Base-by-base conservation (phyloP, 1,140 invertebrate genomes). In the Drosophila santomea region DNA sequence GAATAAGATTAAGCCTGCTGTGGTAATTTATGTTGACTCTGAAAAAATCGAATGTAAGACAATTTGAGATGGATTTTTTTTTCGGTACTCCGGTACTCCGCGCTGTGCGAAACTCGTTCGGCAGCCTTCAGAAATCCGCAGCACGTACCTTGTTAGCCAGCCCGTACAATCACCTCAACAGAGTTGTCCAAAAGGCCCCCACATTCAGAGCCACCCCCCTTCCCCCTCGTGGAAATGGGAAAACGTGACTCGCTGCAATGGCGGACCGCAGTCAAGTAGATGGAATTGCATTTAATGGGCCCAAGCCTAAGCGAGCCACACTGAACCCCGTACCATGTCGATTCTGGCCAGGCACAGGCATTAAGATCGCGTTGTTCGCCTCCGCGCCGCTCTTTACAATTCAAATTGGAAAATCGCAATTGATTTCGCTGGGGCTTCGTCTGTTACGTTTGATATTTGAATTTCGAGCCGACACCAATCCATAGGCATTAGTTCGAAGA, bases 1-100 rank as follows among this genome's bases (percentile, higher is more conserved):
- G 43, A 71, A 71, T 67, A 74, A 81, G 84, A 85, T 86, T 74
- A 81, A 78, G 78, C 63, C 32, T 20, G 20, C 20, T 20, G 20
- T 54, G 59, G 82, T 88, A 79, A 88, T 86, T 86, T 88, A 86
- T 83, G 79, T 86, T 86, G 82, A 86, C 82, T 86, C 83, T 83
- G 83, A 84, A 75, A 82, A 75, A 83, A 86, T 88, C 83, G 83
- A 86, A 86, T 83, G 79, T 82, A 79, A 78, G 69, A 78, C 82
- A 81, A 86, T 85, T 85, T 74, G 69, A 86, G 75, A 79, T 82
- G 59, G 75, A 83, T 82, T 86, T 85, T 67, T 67, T 36, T 23
- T 44, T 17, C 17, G 17, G 17, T 17, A 17, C 17, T 17, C 17
- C 23, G 23, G 39, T 48, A 25, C 41, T 47, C 12, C 23, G 48